Evolutionary conservation across 2,888 invertebrate species (phyloP), one percentile per base, ranked within the genome.

Genomic region (Hartigia nigra): DNA sequence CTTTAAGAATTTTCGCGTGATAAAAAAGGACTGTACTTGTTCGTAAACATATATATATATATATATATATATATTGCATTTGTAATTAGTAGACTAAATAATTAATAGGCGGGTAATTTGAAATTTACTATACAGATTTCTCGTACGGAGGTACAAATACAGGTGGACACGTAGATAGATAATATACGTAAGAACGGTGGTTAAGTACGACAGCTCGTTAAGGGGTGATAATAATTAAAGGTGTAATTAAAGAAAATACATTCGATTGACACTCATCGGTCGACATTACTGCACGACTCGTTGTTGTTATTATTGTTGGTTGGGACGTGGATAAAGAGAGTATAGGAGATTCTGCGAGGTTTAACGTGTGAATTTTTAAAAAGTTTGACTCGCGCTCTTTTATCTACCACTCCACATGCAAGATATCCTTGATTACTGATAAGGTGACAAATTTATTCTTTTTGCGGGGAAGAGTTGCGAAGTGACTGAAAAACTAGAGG

Each of bases 31-130:
- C 55, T 55, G 55, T 23, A 55, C 55, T 55, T 55, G 55, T 69
- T 76, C 23, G 70, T 31, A 5, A 32, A 76, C 23, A 34, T 12
- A 32, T 76, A 76, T 31, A 34, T 11, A 70, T 31, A 70, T 76
- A 69, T 69, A 70, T 69, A 70, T 76, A 55, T 69, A 70, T 70
- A 76, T 70, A 36, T 36, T 31, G 32, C 32, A 5, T 31, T 35
- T 35, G 55, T 39, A 14, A 69, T 76, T 69, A 76, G 11, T 36
- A 32, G 69, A 69, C n/a, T 55, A 76, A 70, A 69, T 69, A 76
- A 72, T 72, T 31, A 72, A n/a, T 34, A 34, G 34, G 23, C 34
- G 74, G 9, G 34, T 74, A 74, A 23, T 31, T 55, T 37, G 69
- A 31, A 75, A n/a, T 31, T 34, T 55, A 75, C 31, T n/a, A 74